Conservation (phyloP, 2,113 vertebrate genomes). For the Trogon melanurus region DNA sequence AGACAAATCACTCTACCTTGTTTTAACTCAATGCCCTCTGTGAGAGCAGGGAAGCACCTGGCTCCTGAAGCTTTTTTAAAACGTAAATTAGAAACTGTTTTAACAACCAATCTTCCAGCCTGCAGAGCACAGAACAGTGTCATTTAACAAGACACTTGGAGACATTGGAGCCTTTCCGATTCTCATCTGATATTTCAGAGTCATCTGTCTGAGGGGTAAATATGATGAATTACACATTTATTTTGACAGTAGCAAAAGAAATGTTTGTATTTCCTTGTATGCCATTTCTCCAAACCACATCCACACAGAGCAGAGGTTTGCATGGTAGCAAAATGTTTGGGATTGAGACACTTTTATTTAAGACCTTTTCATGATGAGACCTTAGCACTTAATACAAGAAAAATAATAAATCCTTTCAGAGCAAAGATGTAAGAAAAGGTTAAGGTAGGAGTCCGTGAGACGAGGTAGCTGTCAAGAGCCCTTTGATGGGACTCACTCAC, state of each 20-base stretch:
- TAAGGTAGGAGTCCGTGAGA: not conserved
- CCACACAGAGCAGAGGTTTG: not conserved
- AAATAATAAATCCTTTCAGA: not conserved
- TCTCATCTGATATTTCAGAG: constrained; percentile 19
- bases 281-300: not conserved
- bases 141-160: constrained; percentile 1
- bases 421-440: not conserved
- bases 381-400: not conserved
- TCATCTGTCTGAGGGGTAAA: not conserved
- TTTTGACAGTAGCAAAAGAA: constrained; percentile 6
- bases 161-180: not conserved
- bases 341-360: not conserved
- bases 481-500: not conserved
- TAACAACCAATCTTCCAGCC: not conserved
- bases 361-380: not conserved
- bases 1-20: constrained; percentile 51
- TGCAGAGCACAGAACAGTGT: not conserved
- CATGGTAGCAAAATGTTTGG: not conserved
- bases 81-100: constrained; percentile 35
- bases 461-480: not conserved
- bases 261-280: not conserved
- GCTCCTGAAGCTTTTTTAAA: constrained; percentile 26
- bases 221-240: constrained; percentile 23
- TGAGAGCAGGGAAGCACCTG: not conserved
- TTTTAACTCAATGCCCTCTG: constrained; percentile 20